Percentiles rank a stretch among this genome's conserved stretches.
phyloP scores from a whole-genome alignment of 2,888 invertebrate species.

The Smittia sp. region DNA sequence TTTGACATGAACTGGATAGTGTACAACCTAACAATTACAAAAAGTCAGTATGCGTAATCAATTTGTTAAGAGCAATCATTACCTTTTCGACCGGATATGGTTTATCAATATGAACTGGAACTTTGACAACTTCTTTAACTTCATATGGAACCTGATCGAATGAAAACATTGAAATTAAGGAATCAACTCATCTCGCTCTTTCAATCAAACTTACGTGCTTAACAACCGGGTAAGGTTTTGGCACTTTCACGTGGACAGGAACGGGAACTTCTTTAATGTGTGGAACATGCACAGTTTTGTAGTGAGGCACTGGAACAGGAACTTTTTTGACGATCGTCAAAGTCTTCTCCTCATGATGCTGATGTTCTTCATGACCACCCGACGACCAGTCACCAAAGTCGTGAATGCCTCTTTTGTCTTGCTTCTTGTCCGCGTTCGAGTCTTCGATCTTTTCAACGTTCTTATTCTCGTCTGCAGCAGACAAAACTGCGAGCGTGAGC shows the following conservation, averaged over 20 bases:
- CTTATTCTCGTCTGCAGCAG: no score
- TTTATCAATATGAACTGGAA: conserved; percentile 72
- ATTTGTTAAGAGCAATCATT: background rate
- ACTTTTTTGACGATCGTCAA: conserved; percentile 72
- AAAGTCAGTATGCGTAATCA: background rate
- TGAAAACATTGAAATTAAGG: no score
- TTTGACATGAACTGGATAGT: no score
- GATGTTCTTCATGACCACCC: background rate
- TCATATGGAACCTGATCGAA: conserved; percentile 61
- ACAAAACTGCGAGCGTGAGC: no score
- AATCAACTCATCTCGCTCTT: conserved; percentile 43
- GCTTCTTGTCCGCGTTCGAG: conserved; percentile 71
- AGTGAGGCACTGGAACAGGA: conserved; percentile 66
- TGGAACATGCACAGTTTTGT: conserved; percentile 60
- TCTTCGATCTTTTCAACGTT: no score
- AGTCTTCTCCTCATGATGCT: conserved; percentile 59
- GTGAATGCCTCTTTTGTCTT: conserved; percentile 71
- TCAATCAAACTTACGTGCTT: conserved; percentile 55
- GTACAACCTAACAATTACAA: conserved; percentile 50
- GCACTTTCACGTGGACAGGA: conserved; percentile 64
- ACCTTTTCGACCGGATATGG: conserved; percentile 74
- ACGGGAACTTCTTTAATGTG: conserved; percentile 56
- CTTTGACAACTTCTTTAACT: conserved; percentile 75
- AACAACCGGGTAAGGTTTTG: conserved; percentile 60
- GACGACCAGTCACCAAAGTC: conserved; percentile 55